Evolutionary conservation across 2,113 vertebrate genomes (phyloP), one percentile per base, ranked within the genome.

Genomic region (Dasypus novemcinctus): DNA sequence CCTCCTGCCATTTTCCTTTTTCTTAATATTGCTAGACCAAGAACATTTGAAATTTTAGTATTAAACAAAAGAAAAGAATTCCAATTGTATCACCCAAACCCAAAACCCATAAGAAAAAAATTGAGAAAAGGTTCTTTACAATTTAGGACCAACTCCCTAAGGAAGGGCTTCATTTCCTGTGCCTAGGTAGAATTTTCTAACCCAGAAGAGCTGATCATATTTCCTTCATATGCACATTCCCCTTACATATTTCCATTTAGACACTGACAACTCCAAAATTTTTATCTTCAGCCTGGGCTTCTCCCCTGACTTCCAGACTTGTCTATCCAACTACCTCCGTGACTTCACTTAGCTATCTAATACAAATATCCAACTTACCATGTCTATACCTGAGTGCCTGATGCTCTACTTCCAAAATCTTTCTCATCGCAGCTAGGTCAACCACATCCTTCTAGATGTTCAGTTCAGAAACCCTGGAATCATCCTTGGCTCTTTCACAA

Each of bases 21-120:
- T 27, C 87, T 75, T 71, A 91, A 66, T 36, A 54, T 14, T 85
- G 38, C 14, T 82, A 94, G 2, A 54, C 27, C 4, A 27, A 15
- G 49, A 43, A 18, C 66, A 87, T 74, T 88, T 96, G 52, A 80
- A 81, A 82, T 79, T 66, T 78, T 46, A 46, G 59, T 75, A 84
- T 74, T 79, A 54, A 66, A 68, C 61, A 41, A 88, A 54, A 29
- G 20, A 54, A 87, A 54, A 54, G 17, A 54, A 43, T 43, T 94
- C 3, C 4, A 91, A 38, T 12, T 63, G 46, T 63, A 92, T 49
- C n/a, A 89, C 63, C 23, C 23, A 83, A 63, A 61, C 38, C 20
- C 29, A 43, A 33, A 12, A 80, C 61, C n/a, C 54, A 76, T 31
- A 82, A 15, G 63, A 33, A 68, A 87, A 49, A 87, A 29, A 64